Percentiles rank a stretch among this genome's conserved stretches.
Evolutionary conservation across 2,797 vertebrate species (phyloP).

Genomic region (Sphenodon punctatus): DNA sequence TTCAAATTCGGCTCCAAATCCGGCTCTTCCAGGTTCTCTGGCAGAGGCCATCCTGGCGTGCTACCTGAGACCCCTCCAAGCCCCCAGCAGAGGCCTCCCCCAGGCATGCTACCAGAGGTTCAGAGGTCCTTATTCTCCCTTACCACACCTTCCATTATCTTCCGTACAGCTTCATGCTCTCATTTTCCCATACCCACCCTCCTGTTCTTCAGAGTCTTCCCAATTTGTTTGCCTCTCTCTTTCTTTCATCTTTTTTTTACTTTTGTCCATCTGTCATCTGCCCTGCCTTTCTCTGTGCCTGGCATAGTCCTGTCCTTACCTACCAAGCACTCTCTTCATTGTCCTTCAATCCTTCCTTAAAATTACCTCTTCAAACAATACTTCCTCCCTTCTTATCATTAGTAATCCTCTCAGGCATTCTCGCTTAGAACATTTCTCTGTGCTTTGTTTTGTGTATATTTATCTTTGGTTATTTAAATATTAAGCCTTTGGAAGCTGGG

Average conservation of each 20-base stretch:
- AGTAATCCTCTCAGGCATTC: conserved; percentile 50
- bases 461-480: conserved; percentile 70
- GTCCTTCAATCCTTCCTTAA: conserved; percentile 17
- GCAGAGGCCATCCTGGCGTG: too few relatives aligned
- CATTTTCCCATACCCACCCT: not conserved
- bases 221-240: not conserved
- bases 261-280: not conserved
- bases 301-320: not conserved
- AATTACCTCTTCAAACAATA: conserved; percentile 20
- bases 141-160: not conserved
- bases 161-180: not conserved
- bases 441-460: conserved; percentile 60
- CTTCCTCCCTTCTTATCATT: conserved; percentile 40
- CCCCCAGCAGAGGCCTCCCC: too few relatives aligned
- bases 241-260: not conserved
- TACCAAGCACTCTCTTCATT: not conserved
- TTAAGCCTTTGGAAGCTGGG: conserved; percentile 65
- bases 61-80: too few relatives aligned
- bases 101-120: too few relatives aligned
- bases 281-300: not conserved
- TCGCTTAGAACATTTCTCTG: conserved; percentile 43
- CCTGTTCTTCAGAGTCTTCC: not conserved
- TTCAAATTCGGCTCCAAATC: too few relatives aligned
- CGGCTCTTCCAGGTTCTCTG: too few relatives aligned
- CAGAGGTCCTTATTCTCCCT: not conserved